phyloP scores from a whole-genome alignment of 2,888 invertebrate species.

The Oligia fasciuncula region DNA sequence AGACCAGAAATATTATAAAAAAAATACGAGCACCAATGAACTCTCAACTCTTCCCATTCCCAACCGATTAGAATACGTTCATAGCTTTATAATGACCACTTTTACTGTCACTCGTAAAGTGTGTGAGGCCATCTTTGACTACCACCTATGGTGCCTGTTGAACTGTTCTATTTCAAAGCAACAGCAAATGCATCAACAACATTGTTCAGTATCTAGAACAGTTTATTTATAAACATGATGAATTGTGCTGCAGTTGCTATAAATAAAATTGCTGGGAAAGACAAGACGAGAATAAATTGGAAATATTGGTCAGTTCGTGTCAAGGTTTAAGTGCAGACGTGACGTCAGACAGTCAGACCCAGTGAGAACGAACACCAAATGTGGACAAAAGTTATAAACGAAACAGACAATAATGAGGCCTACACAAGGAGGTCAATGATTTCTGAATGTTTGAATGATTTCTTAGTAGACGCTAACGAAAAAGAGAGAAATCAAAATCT shows the following conservation, averaged over 20 bases:
- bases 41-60: constrained; percentile 65
- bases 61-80: constrained; percentile 59
- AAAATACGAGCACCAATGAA: constrained; percentile 69
- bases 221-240: constrained; percentile 58
- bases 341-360: constrained; percentile 42
- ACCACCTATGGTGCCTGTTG: constrained; percentile 23
- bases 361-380: constrained; percentile 47
- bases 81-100: constrained; percentile 67
- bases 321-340: constrained; percentile 58
- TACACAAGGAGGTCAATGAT: constrained; percentile 44
- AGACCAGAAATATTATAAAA: constrained; percentile 13
- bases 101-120: constrained; percentile 66
- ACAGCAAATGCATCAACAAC: constrained; percentile 28
- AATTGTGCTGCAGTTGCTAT: constrained; percentile 44
- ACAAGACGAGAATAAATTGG: constrained; percentile 43
- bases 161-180: constrained; percentile 33
- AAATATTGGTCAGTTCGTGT: constrained; percentile 55
- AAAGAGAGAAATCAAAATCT: constrained; percentile 18
- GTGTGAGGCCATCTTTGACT: constrained; percentile 25
- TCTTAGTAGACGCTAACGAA: constrained; percentile 11
- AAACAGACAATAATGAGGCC: constrained; percentile 33
- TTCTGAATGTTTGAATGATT: constrained; percentile 33
- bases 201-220: constrained; percentile 50
- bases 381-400: constrained; percentile 40
- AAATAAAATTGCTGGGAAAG: constrained; percentile 49